Conservation (phyloP, 2,888 invertebrate species). For the Barypeithes pellucidus region DNA sequence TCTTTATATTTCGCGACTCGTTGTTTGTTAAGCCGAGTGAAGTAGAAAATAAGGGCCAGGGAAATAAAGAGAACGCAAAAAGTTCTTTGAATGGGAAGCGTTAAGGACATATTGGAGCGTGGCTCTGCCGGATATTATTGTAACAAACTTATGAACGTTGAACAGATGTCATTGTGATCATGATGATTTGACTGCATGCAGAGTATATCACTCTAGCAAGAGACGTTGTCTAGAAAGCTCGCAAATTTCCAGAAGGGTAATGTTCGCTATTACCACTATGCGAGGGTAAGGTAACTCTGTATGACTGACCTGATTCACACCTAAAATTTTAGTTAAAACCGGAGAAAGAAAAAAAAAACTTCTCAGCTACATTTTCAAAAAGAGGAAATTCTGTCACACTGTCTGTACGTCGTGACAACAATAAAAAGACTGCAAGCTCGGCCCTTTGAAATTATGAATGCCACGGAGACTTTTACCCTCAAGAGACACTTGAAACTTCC, state of each 20-base stretch:
- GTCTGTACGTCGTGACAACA: slow-evolving; percentile 33
- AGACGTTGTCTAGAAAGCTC: too few species aligned
- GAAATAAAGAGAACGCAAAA: slow-evolving; percentile 62
- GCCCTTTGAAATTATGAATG: slow-evolving; percentile 47
- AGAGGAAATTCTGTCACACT: background rate
- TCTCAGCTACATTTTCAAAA: background rate
- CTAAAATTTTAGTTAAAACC: background rate
- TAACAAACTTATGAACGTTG: background rate
- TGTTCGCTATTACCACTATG: too few species aligned
- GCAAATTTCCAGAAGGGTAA: too few species aligned
- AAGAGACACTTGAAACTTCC: slow-evolving; percentile 43
- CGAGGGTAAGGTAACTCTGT: too few species aligned
- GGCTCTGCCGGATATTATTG: background rate
- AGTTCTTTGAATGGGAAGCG: slow-evolving; percentile 60
- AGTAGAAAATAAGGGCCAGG: slow-evolving; percentile 59
- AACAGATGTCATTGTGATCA: background rate
- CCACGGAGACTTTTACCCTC: slow-evolving; percentile 35
- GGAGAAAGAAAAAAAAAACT: background rate
- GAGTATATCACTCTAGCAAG: too few species aligned
- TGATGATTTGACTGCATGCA: background rate
- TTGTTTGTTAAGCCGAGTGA: slow-evolving; percentile 53
- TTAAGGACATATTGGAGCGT: slow-evolving; percentile 20
- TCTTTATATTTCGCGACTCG: background rate
- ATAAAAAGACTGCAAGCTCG: slow-evolving; percentile 46
- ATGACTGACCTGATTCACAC: too few species aligned